These are phyloP conservation scores for Artemisiospiza belli DNA, from an alignment of 2,113 vertebrate genomes.

Conservation along the genomic window DNA sequence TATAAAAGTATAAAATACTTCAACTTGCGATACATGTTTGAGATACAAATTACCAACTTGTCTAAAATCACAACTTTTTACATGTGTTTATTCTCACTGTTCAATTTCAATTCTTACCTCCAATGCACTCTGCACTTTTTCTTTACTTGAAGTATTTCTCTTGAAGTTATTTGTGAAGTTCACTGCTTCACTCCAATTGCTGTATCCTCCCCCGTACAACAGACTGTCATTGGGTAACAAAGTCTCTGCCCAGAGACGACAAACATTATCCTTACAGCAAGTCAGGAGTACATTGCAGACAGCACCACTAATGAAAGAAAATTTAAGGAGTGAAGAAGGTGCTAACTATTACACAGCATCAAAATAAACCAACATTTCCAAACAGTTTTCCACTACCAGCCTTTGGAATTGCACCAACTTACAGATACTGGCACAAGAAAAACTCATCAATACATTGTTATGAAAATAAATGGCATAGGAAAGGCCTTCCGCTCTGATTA, in stretches of 20 bases:
- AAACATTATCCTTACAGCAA: constrained; percentile 97
- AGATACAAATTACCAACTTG: background rate
- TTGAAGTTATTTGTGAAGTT: constrained; percentile 76
- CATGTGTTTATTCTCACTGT: background rate
- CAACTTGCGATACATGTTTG: background rate
- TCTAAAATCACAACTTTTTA: background rate
- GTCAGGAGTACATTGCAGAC: constrained; percentile 95
- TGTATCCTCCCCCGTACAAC: constrained; percentile 80
- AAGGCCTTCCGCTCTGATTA: background rate
- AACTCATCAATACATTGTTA: background rate
- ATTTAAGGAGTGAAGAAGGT: background rate
- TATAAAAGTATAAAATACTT: background rate
- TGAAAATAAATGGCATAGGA: background rate
- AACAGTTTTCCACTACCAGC: background rate
- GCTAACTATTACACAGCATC: background rate
- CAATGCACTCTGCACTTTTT: constrained; percentile 73
- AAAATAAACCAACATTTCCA: background rate
- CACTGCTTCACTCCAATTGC: constrained; percentile 67
- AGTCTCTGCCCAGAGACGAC: constrained; percentile 96
- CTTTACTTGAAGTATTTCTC: constrained; percentile 82
- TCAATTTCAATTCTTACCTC: constrained; percentile 79
- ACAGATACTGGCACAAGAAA: background rate
- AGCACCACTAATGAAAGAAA: constrained; percentile 80
- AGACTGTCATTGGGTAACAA: constrained; percentile 92
- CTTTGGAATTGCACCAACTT: background rate